These are phyloP conservation scores for Sicus ferrugineus DNA, from an alignment of 2,888 invertebrate species.

Conservation along the genomic window DNA sequence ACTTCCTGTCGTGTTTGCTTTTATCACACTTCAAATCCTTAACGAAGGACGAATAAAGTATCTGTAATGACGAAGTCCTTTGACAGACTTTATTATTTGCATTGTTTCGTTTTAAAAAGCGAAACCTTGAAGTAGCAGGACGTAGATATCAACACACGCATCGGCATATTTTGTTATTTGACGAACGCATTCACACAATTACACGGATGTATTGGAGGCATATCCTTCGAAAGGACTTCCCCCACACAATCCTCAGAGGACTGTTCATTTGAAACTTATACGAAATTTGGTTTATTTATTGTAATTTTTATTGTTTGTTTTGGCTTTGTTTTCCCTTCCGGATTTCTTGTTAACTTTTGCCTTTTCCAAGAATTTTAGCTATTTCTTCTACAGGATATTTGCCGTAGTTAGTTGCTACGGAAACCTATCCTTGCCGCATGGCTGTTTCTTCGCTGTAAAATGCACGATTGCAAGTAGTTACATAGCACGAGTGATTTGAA, in stretches of 20 bases:
- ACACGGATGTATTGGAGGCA: background rate
- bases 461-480: too few species aligned
- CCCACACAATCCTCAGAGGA: background rate
- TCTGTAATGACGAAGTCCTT: background rate
- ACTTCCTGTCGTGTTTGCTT: background rate
- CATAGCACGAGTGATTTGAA: too few species aligned
- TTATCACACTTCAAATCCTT: background rate
- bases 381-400: background rate
- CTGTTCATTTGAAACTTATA: background rate
- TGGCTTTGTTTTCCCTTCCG: background rate
- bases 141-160: background rate
- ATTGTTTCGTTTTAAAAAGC: conserved; percentile 18
- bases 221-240: too few species aligned
- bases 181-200: background rate
- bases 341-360: background rate
- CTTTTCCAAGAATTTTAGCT: background rate
- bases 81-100: conserved; percentile 12
- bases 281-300: too few species aligned
- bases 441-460: too few species aligned
- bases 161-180: too few species aligned
- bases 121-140: conserved; percentile 13
- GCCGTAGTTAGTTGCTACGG: background rate
- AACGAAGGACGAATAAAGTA: background rate
- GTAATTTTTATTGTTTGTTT: background rate
- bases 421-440: background rate